A percentile compares a stretch with the other conserved stretches of the same genome.
Evolutionary conservation across 2,888 invertebrate genomes (phyloP).

Genomic region (Spialia ferax): DNA sequence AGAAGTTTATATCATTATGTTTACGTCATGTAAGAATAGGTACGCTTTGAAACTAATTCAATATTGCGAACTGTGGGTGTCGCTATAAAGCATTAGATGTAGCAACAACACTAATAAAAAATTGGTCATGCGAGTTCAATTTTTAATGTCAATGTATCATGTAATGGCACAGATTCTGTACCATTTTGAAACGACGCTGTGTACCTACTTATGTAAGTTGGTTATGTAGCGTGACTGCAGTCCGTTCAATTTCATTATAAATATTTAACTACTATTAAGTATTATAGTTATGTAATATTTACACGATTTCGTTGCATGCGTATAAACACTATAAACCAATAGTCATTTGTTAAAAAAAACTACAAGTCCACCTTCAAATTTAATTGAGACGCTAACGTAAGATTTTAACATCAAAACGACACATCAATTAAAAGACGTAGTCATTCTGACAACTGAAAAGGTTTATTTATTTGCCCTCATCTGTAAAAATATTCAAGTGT

Average conservation of each 20-base stretch:
- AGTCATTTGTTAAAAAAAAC: constrained; percentile 38
- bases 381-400: constrained; percentile 43
- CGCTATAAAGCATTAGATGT: not conserved
- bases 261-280: constrained; percentile 46
- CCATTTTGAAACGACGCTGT: constrained; percentile 12
- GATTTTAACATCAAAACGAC: no score
- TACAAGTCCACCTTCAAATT: constrained; percentile 5
- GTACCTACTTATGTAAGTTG: constrained; percentile 17
- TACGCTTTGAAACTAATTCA: constrained; percentile 8
- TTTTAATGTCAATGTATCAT: constrained; percentile 23
- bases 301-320: constrained; percentile 42
- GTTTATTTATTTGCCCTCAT: no score
- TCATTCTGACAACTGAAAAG: no score
- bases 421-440: no score
- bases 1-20: constrained; percentile 3
- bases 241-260: constrained; percentile 30
- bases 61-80: constrained; percentile 3
- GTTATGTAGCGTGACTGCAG: constrained; percentile 22
- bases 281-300: constrained; percentile 46
- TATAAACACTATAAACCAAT: constrained; percentile 13
- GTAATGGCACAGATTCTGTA: constrained; percentile 17
- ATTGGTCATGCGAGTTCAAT: constrained; percentile 20
- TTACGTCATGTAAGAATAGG: constrained; percentile 13
- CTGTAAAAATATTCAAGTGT: not conserved
- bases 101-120: constrained; percentile 18